phyloP scores from a whole-genome alignment of 2,797 vertebrate genomes.

The Apodemus agrarius region DNA sequence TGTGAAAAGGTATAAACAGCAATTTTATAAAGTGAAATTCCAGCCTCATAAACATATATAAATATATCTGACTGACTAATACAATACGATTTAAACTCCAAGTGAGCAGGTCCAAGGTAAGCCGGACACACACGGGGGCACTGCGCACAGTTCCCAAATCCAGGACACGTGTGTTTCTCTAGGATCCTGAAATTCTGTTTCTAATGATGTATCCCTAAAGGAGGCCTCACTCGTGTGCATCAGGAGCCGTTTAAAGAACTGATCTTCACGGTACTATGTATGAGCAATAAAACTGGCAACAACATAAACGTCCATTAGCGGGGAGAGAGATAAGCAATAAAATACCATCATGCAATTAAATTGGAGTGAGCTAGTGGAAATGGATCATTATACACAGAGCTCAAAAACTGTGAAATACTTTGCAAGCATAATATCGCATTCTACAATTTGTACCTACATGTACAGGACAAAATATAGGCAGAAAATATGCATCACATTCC shows the following conservation, averaged over 20 bases:
- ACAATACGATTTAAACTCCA: slow-evolving; percentile 26
- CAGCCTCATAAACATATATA: background rate
- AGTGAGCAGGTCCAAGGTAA: background rate
- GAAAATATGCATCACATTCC: background rate
- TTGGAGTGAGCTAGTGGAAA: slow-evolving; percentile 30
- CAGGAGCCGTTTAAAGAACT: slow-evolving; percentile 31
- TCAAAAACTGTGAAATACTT: slow-evolving; percentile 32
- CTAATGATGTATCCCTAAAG: background rate
- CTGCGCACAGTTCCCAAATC: background rate
- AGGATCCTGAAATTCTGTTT: slow-evolving; percentile 14
- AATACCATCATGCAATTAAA: slow-evolving; percentile 46
- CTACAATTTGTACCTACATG: background rate
- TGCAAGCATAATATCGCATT: slow-evolving; percentile 15
- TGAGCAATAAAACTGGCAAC: slow-evolving; percentile 66
- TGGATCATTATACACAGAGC: slow-evolving; percentile 9
- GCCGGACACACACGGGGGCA: background rate
- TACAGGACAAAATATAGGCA: background rate
- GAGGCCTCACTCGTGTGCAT: background rate
- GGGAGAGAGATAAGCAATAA: slow-evolving; percentile 35
- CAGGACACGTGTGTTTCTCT: background rate
- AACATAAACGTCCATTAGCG: slow-evolving; percentile 46
- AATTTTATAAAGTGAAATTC: slow-evolving; percentile 34
- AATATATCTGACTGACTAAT: background rate
- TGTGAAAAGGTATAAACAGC: background rate
- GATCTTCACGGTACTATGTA: background rate